A percentile compares a stretch with the other conserved stretches of the same genome.
Evolutionary conservation across 2,797 vertebrate species (phyloP).

Genomic region (Tadarida brasiliensis): DNA sequence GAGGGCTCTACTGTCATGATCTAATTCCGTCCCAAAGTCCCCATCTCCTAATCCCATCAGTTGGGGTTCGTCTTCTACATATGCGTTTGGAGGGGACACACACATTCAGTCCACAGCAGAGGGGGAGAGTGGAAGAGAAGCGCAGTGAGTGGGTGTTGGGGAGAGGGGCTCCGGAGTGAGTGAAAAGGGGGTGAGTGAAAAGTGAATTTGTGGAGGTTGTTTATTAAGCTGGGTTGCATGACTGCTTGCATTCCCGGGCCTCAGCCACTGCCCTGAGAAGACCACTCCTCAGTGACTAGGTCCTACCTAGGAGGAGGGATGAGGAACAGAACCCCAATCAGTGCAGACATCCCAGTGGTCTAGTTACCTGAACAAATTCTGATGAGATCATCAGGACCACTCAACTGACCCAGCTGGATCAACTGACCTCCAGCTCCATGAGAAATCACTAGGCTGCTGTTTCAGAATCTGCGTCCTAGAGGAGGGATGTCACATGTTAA

Average conservation of each 20-base stretch:
- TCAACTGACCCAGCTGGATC: not conserved
- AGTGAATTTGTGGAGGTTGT: too few species aligned
- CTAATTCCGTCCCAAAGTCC: not conserved
- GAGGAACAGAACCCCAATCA: not conserved
- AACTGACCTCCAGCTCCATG: not conserved
- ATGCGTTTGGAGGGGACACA: too few species aligned
- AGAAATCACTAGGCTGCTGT: not conserved
- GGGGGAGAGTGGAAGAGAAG: too few species aligned
- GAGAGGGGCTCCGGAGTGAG: not conserved
- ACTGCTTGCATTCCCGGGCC: not conserved
- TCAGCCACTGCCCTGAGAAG: not conserved
- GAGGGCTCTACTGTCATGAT: not conserved
- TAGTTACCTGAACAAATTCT: not conserved
- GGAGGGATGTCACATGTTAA: not conserved
- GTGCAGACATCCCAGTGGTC: not conserved
- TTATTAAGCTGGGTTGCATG: rapidly evolving
- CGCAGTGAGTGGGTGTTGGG: not conserved
- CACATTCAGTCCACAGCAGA: not conserved
- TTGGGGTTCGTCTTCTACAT: not conserved
- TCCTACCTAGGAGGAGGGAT: not conserved
- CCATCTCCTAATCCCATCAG: not conserved
- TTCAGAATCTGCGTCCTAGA: not conserved
- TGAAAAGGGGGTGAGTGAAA: too few species aligned
- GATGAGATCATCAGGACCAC: not conserved
- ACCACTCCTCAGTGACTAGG: not conserved